phyloP scores from a whole-genome alignment of 1,140 invertebrate species.

The Pararge aegeria region DNA sequence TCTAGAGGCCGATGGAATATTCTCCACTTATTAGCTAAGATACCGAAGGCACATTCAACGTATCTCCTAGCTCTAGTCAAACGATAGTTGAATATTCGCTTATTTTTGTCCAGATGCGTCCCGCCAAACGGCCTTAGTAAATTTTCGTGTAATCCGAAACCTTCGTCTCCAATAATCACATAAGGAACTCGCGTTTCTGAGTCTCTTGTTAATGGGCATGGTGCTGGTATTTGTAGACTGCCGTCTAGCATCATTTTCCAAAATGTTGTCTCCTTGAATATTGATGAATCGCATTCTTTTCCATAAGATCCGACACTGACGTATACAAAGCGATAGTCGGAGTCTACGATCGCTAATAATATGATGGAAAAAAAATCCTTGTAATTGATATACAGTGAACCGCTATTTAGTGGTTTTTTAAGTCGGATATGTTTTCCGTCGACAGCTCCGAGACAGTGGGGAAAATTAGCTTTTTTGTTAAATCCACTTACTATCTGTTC shows the following conservation, averaged over 20 bases:
- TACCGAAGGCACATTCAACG: conserved; percentile 49
- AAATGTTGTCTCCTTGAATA: background rate
- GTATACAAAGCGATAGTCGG: background rate
- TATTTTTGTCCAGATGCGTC: background rate
- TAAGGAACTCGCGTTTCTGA: background rate
- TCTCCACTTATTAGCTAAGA: conserved; percentile 39
- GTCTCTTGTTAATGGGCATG: background rate
- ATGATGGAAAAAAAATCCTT: conserved; percentile 4
- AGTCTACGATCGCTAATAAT: conserved; percentile 28
- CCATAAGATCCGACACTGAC: background rate
- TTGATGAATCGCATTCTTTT: background rate
- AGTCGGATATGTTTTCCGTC: conserved; percentile 9
- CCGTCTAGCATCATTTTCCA: background rate
- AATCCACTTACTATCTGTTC: background rate
- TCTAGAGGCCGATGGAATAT: conserved; percentile 38
- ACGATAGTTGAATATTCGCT: background rate
- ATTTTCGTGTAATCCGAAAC: background rate
- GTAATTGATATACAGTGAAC: conserved; percentile 34
- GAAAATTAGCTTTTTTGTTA: conserved; percentile 25
- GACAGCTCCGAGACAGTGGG: conserved; percentile 32
- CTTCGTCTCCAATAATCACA: background rate
- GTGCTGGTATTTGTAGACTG: background rate
- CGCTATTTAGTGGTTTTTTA: conserved; percentile 31
- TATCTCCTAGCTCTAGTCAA: conserved; percentile 39
- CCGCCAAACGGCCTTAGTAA: background rate